Evolutionary conservation across 2,888 invertebrate species (phyloP).

Genomic region (Netelia fuscicornis): DNA sequence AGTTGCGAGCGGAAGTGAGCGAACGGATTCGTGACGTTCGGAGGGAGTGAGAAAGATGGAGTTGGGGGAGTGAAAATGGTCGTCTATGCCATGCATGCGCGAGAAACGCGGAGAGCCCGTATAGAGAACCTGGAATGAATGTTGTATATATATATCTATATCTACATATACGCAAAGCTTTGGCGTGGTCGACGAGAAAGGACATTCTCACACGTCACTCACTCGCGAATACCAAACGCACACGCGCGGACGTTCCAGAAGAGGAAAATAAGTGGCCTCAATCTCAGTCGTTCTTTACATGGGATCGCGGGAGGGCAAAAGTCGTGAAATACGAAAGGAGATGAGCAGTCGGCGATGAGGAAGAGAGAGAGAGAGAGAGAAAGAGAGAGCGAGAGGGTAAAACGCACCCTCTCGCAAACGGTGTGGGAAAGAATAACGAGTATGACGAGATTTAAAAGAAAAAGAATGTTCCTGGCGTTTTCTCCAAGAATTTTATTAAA

Average conservation of each 20-base stretch:
- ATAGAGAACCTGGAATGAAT: slow-evolving; percentile 31
- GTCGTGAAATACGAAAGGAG: slow-evolving; percentile 55
- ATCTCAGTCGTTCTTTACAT: slow-evolving; percentile 58
- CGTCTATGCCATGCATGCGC: slow-evolving; percentile 28
- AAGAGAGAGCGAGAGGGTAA: neutral
- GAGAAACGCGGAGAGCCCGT: slow-evolving; percentile 22
- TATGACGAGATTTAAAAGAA: slow-evolving; percentile 28
- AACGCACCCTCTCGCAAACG: slow-evolving; percentile 1
- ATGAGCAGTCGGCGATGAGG: slow-evolving; percentile 2
- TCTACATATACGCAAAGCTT: neutral
- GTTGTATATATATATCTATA: neutral
- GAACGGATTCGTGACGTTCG: slow-evolving; percentile 6
- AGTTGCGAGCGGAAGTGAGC: slow-evolving; percentile 9
- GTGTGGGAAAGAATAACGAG: slow-evolving; percentile 23
- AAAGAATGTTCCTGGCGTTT: slow-evolving; percentile 7
- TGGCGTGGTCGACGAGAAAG: slow-evolving; percentile 61
- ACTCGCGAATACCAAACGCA: slow-evolving; percentile 63
- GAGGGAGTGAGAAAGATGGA: too few relatives aligned
- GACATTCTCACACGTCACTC: slow-evolving; percentile 79
- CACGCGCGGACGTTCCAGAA: neutral
- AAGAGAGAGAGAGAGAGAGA: neutral
- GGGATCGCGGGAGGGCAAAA: slow-evolving; percentile 38
- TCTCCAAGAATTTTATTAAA: slow-evolving; percentile 58
- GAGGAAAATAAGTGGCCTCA: slow-evolving; percentile 32
- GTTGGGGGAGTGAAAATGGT: neutral